phyloP scores from a whole-genome alignment of 2,888 invertebrate species.

The Drosophila kokeensis region DNA sequence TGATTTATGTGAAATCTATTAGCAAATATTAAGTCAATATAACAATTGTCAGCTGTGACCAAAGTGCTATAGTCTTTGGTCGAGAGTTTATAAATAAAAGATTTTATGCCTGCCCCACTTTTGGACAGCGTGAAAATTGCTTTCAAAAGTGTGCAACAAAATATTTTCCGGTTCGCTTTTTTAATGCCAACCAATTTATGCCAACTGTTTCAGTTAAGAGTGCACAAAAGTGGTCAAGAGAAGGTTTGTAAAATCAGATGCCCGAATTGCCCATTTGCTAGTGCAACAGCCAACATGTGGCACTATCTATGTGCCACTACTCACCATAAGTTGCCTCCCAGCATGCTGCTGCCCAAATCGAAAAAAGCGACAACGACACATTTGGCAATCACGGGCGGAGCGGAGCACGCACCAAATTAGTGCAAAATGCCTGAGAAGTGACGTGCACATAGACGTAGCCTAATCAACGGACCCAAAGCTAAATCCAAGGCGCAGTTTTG shows the following conservation, averaged over 20 bases:
- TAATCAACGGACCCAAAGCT: constrained; percentile 59
- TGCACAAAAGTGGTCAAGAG: constrained; percentile 19
- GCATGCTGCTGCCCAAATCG: constrained; percentile 37
- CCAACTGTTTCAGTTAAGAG: constrained; percentile 9
- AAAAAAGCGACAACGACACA: constrained; percentile 28
- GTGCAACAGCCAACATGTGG: constrained; percentile 30
- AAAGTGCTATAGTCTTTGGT: constrained; percentile 17
- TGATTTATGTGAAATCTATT: constrained; percentile 75
- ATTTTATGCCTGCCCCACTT: constrained; percentile 64
- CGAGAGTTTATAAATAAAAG: constrained; percentile 66
- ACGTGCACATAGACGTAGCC: constrained; percentile 27
- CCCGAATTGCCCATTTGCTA: constrained; percentile 49
- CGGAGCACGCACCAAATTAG: constrained; percentile 62
- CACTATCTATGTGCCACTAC: constrained; percentile 6
- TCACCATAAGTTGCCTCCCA: constrained; percentile 35
- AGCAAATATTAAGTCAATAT: constrained; percentile 71
- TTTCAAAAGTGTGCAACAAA: constrained; percentile 41
- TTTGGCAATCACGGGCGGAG: constrained; percentile 59
- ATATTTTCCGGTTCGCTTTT: constrained; percentile 51
- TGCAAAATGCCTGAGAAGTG: constrained; percentile 49
- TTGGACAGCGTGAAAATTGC: constrained; percentile 55
- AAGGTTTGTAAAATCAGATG: constrained; percentile 60
- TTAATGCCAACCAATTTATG: constrained; percentile 23
- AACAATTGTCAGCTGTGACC: constrained; percentile 60
- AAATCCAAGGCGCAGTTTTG: constrained; percentile 31